phyloP scores from a whole-genome alignment of 2,888 invertebrate genomes.

The Nemapogon koenigi region DNA sequence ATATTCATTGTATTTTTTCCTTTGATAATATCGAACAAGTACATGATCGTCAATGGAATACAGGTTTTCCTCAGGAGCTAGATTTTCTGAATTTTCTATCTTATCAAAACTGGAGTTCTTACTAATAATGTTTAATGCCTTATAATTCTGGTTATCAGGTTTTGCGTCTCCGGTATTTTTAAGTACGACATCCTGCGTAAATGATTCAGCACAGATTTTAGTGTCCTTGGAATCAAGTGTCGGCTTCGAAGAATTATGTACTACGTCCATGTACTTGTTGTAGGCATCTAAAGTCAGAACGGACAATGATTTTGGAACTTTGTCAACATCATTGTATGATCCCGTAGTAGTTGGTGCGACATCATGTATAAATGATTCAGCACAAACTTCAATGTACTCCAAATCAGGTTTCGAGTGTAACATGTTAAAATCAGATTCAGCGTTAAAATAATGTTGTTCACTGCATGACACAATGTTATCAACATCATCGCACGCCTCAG shows the following conservation, averaged over 20 bases:
- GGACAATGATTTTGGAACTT: background rate
- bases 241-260: background rate
- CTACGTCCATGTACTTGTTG: too few species aligned
- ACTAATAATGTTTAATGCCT: too few species aligned
- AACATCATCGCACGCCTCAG: background rate
- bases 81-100: too few species aligned
- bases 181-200: background rate
- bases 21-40: background rate
- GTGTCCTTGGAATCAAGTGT: background rate
- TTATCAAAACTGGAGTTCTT: too few species aligned
- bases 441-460: background rate
- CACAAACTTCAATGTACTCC: background rate
- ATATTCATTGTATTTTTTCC: background rate
- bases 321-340: background rate
- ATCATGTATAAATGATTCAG: background rate
- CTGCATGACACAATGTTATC: background rate
- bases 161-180: too few species aligned
- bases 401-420: background rate
- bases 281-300: background rate
- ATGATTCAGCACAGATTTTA: background rate
- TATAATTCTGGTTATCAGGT: too few species aligned
- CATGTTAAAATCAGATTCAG: background rate
- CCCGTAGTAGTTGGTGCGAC: background rate
- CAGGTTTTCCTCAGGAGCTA: too few species aligned
- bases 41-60: too few species aligned